Percentiles rank a stretch among this genome's conserved stretches.
Evolutionary conservation across 1,140 invertebrate genomes (phyloP).

Genomic region (Dreissena polymorpha): DNA sequence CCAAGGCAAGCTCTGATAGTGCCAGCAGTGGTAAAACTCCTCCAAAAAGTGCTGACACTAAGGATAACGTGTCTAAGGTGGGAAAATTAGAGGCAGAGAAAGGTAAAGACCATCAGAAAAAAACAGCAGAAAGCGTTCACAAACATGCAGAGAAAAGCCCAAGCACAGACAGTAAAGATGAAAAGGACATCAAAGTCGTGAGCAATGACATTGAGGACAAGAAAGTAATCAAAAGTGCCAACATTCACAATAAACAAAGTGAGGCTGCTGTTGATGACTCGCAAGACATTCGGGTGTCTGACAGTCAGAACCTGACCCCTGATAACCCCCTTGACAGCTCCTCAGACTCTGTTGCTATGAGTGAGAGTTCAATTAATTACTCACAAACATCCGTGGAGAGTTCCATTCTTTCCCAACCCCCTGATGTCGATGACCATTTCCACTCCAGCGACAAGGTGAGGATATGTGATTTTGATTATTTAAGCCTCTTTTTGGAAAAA

Average conservation of each 20-base stretch:
- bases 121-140: no score
- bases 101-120: no score
- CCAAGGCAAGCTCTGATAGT: background rate
- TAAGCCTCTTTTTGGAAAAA: background rate
- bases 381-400: conserved; percentile 55
- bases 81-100: no score
- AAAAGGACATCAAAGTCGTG: background rate
- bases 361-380: conserved; percentile 54
- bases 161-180: background rate
- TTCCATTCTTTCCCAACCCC: conserved; percentile 49
- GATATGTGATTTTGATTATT: background rate
- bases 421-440: conserved; percentile 39
- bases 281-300: background rate
- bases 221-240: background rate
- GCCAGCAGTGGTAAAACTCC: no score
- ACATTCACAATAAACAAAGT: background rate
- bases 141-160: no score
- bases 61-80: no score
- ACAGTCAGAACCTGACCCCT: conserved; percentile 8
- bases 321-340: conserved; percentile 48
- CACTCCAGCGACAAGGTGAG: conserved; percentile 49
- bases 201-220: background rate
- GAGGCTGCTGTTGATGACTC: background rate
- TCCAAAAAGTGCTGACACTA: no score
- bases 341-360: conserved; percentile 45